Evolutionary conservation across 2,888 invertebrate genomes (phyloP).

Genomic region (Lepidochitona cinerea): DNA sequence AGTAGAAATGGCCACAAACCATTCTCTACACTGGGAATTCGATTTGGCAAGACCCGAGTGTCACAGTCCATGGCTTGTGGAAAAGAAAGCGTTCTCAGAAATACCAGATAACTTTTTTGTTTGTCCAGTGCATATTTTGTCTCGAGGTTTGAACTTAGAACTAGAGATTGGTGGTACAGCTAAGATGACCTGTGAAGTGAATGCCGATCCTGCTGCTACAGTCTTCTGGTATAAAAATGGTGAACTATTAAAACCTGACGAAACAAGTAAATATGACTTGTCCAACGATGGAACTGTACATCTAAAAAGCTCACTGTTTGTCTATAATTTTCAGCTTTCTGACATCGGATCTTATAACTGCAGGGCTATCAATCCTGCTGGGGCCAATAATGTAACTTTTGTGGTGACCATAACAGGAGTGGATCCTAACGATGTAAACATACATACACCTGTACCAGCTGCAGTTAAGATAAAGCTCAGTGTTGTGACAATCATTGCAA

Average conservation of each 20-base stretch:
- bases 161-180: conserved; percentile 36
- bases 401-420: conserved; percentile 45
- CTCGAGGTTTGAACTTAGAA: conserved; percentile 44
- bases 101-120: conserved; percentile 46
- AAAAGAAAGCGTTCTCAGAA: conserved; percentile 40
- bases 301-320: conserved; percentile 39
- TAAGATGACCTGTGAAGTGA: conserved; percentile 39
- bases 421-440: conserved; percentile 28
- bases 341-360: conserved; percentile 57
- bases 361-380: conserved; percentile 50
- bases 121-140: conserved; percentile 54
- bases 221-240: conserved; percentile 51
- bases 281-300: conserved; percentile 24
- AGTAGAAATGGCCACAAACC: conserved; percentile 32
- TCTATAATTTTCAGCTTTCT: conserved; percentile 44
- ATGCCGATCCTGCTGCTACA: conserved; percentile 49
- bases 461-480: neutral
- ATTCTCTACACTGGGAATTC: conserved; percentile 43
- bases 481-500: conserved; percentile 20
- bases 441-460: conserved; percentile 1
- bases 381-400: conserved; percentile 40
- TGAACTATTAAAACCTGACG: conserved; percentile 27
- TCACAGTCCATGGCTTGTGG: conserved; percentile 45
- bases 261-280: conserved; percentile 39
- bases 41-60: conserved; percentile 43